phyloP scores from a whole-genome alignment of 2,113 vertebrate species.

The Perccottus glenii region DNA sequence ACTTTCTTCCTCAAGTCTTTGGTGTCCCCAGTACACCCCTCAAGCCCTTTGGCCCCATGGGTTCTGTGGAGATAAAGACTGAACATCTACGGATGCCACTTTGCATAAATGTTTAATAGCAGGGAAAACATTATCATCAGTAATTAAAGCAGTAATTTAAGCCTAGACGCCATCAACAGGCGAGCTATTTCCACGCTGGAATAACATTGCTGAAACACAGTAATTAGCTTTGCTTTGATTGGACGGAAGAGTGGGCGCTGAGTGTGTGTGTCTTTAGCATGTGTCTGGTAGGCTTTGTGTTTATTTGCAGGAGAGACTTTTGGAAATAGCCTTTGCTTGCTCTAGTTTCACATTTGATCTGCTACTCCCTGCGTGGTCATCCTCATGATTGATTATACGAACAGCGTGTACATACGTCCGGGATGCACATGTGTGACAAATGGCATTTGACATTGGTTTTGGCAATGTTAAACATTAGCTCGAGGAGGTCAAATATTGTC shows the following conservation, averaged over 20 bases:
- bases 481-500: constrained; percentile 70
- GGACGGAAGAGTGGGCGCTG: constrained; percentile 51
- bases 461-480: constrained; percentile 59
- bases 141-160: constrained; percentile 81
- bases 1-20: constrained; percentile 54
- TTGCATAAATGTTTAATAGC: constrained; percentile 80
- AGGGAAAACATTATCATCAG: constrained; percentile 79
- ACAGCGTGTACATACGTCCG: constrained; percentile 27
- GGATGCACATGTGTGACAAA: constrained; percentile 20
- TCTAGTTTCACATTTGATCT: constrained; percentile 45
- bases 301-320: constrained; percentile 16
- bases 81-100: constrained; percentile 77
- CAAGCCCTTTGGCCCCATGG: constrained; percentile 52
- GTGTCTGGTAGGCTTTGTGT: constrained; percentile 31
- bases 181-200: constrained; percentile 67
- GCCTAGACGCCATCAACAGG: constrained; percentile 71
- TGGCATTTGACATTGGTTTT: constrained; percentile 53
- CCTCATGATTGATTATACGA: constrained; percentile 37
- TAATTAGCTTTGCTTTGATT: constrained; percentile 77
- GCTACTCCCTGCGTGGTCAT: constrained; percentile 14
- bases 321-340: constrained; percentile 35
- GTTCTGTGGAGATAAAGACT: constrained; percentile 69
- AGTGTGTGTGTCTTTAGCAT: constrained; percentile 21
- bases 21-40: constrained; percentile 49
- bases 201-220: constrained; percentile 71